phyloP scores from a whole-genome alignment of 2,113 vertebrate genomes.

The Ameiurus melas region DNA sequence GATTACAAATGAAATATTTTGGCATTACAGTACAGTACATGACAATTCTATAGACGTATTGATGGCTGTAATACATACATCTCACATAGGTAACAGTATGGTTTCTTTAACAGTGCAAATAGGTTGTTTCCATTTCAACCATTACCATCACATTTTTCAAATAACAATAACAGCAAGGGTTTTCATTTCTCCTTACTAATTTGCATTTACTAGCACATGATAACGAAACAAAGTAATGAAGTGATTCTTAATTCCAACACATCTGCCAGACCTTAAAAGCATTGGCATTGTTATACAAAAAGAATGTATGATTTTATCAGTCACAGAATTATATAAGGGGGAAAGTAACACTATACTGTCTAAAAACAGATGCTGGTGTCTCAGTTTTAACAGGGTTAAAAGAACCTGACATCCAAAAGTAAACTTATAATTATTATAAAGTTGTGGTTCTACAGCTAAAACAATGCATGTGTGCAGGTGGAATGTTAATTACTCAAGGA shows the following conservation, averaged over 20 bases:
- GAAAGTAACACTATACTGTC: not conserved
- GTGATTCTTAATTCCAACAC: not conserved
- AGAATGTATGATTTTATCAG: not conserved
- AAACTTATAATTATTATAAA: not conserved
- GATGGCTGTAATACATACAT: not conserved
- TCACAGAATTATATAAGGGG: not conserved
- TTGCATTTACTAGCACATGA: not conserved
- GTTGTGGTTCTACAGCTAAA: not conserved
- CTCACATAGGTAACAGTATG: not conserved
- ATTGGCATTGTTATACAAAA: not conserved
- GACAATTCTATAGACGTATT: not conserved
- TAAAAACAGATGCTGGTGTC: not conserved
- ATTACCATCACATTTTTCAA: not conserved
- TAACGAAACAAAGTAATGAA: not conserved
- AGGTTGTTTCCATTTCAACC: not conserved
- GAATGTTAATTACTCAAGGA: not conserved
- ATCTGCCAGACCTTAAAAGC: not conserved
- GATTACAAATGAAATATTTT: not conserved
- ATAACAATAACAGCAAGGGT: not conserved
- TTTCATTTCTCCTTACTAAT: not conserved
- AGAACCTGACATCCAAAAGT: not conserved
- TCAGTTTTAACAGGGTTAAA: not conserved
- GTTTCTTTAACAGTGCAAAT: not conserved
- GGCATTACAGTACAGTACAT: conserved; percentile 7
- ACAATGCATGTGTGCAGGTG: not conserved